Evolutionary conservation across 2,888 invertebrate genomes (phyloP).

Genomic region (Cantharis rustica): DNA sequence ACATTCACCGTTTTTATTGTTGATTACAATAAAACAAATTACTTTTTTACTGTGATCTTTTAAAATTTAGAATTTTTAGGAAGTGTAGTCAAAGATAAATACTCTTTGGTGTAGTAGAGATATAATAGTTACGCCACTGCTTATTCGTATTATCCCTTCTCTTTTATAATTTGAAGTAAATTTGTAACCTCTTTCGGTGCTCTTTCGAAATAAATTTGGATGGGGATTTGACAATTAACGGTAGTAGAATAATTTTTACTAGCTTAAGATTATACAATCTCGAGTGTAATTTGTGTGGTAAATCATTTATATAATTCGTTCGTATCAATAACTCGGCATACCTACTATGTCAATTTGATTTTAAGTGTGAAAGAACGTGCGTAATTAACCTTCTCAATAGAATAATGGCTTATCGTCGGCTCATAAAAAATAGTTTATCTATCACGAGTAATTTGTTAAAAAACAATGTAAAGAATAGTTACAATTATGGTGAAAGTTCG

Average conservation of each 20-base stretch:
- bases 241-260: background rate
- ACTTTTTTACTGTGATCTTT: background rate
- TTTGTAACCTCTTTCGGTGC: background rate
- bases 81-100: background rate
- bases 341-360: background rate
- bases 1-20: too few relatives aligned
- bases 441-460: slow-evolving; percentile 1
- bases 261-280: background rate
- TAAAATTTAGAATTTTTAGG: background rate
- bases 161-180: background rate
- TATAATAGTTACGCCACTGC: background rate
- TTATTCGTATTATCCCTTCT: background rate
- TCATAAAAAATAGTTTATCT: slow-evolving; percentile 11
- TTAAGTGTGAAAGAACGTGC: background rate
- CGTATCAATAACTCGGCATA: background rate
- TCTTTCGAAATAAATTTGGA: background rate
- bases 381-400: background rate
- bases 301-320: background rate
- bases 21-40: too few relatives aligned
- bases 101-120: too few relatives aligned
- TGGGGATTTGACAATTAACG: background rate
- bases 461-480: background rate
- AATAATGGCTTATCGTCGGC: slow-evolving; percentile 18
- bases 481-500: background rate
- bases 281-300: background rate